These are phyloP conservation scores for Osmoderma eremita DNA, from an alignment of 2,888 invertebrate species.

Conservation along the genomic window DNA sequence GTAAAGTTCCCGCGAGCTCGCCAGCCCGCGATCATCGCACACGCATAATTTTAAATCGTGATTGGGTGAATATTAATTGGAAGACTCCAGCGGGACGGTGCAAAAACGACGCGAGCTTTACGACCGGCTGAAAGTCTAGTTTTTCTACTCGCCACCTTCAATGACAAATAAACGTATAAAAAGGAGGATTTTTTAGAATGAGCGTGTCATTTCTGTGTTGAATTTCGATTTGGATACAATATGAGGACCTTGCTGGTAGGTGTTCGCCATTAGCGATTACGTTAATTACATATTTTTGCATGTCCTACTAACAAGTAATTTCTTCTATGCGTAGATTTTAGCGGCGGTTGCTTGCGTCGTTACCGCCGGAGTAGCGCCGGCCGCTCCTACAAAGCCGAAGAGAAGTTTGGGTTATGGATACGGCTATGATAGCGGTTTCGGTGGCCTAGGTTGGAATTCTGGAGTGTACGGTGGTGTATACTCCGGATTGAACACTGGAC, in stretches of 20 bases:
- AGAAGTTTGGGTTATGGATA: constrained; percentile 40
- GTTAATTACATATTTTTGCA: constrained; percentile 22
- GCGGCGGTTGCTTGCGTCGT: constrained; percentile 31
- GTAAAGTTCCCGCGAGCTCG: constrained; percentile 4
- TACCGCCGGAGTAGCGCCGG: constrained; percentile 28
- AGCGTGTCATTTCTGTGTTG: constrained; percentile 39
- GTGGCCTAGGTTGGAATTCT: constrained; percentile 20
- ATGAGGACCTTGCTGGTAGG: constrained; percentile 42
- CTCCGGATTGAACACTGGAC: constrained; percentile 22
- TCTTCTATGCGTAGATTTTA: constrained; percentile 28
- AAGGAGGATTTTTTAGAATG: constrained; percentile 36
- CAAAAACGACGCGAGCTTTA: constrained; percentile 32
- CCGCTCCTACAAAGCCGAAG: constrained; percentile 31
- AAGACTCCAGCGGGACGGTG: constrained; percentile 9
- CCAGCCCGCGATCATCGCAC: constrained; percentile 5
- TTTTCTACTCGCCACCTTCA: constrained; percentile 32
- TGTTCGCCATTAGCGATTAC: constrained; percentile 1
- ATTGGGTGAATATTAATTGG: constrained; percentile 19
- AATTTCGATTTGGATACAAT: constrained; percentile 34
- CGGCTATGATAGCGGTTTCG: constrained; percentile 35
- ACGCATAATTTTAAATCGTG: constrained; percentile 24
- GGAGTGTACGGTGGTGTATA: constrained; percentile 29
- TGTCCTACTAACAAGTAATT: constrained; percentile 18
- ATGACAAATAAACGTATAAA: constrained; percentile 39
- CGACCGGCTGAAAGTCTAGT: constrained; percentile 21